phyloP scores from a whole-genome alignment of 2,888 invertebrate species.

The Acleris sparsana region DNA sequence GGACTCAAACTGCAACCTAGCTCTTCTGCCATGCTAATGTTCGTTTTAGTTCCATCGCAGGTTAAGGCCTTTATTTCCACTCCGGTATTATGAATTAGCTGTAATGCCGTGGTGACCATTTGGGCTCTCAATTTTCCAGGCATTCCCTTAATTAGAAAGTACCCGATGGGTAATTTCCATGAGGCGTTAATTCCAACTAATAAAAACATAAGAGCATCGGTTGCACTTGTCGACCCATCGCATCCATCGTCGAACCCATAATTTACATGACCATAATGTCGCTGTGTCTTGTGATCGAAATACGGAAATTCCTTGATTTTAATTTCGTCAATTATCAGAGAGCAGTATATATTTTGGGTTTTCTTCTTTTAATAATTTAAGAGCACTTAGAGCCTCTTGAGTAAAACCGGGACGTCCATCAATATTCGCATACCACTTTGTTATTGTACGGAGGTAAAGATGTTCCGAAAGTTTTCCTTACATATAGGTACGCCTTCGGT shows the following conservation, averaged over 20 bases:
- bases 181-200: constrained; percentile 26
- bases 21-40: constrained; percentile 39
- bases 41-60: constrained; percentile 40
- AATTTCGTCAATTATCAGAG: constrained; percentile 11
- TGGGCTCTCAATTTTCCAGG: constrained; percentile 29
- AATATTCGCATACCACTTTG: too few species aligned
- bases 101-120: constrained; percentile 36
- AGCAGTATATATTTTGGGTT: not conserved
- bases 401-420: too few species aligned
- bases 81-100: constrained; percentile 36
- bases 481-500: too few species aligned
- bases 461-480: too few species aligned
- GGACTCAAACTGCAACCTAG: constrained; percentile 38
- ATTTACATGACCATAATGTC: constrained; percentile 9
- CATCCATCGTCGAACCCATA: constrained; percentile 9
- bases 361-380: too few species aligned
- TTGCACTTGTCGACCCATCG: constrained; percentile 3
- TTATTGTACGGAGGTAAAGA: too few species aligned
- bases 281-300: constrained; percentile 4
- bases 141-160: constrained; percentile 31
- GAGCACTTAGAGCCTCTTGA: too few species aligned
- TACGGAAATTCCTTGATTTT: constrained; percentile 13
- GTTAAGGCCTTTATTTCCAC: constrained; percentile 41
- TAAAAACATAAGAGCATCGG: constrained; percentile 12
- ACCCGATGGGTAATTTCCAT: constrained; percentile 32